A percentile compares a stretch with the other conserved stretches of the same genome.
Conservation (phyloP, 2,888 invertebrate species). For the Lasioglossum villosulum region DNA sequence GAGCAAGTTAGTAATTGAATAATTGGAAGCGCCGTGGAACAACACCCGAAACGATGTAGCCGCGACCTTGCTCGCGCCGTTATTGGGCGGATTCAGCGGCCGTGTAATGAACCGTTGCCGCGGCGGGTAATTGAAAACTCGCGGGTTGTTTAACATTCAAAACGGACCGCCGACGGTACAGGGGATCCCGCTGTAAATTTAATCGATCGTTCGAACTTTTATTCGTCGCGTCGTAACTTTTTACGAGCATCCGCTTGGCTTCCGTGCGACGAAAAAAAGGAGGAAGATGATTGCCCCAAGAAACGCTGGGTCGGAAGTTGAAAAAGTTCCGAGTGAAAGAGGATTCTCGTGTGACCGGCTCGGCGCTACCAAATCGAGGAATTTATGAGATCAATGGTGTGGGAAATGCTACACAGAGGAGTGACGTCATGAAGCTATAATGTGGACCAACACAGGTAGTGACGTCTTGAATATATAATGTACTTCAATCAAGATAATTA, state of each 20-base stretch:
- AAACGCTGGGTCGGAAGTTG: background rate
- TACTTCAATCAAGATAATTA: too few species aligned
- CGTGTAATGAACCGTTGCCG: constrained; percentile 7
- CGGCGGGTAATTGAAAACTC: constrained; percentile 32
- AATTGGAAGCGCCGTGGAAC: background rate
- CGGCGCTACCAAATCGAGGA: background rate
- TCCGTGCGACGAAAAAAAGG: background rate
- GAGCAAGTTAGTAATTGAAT: constrained; percentile 3
- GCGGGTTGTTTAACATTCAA: constrained; percentile 28
- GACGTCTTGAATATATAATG: too few species aligned
- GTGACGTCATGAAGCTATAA: background rate
- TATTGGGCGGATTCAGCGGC: constrained; percentile 1
- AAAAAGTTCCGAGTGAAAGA: background rate
- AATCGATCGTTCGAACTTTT: constrained; percentile 31
- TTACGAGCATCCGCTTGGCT: constrained; percentile 10
- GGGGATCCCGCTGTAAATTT: constrained; percentile 1
- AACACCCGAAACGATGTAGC: background rate
- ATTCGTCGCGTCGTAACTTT: constrained; percentile 30
- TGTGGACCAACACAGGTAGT: too few species aligned
- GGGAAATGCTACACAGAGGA: background rate
- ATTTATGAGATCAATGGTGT: background rate
- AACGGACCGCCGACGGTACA: constrained; percentile 14
- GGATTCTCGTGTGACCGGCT: background rate
- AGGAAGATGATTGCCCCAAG: background rate
- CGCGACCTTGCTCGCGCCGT: background rate